Evolutionary conservation across 2,113 vertebrate genomes (phyloP).

Genomic region (Corythaeola cristata): DNA sequence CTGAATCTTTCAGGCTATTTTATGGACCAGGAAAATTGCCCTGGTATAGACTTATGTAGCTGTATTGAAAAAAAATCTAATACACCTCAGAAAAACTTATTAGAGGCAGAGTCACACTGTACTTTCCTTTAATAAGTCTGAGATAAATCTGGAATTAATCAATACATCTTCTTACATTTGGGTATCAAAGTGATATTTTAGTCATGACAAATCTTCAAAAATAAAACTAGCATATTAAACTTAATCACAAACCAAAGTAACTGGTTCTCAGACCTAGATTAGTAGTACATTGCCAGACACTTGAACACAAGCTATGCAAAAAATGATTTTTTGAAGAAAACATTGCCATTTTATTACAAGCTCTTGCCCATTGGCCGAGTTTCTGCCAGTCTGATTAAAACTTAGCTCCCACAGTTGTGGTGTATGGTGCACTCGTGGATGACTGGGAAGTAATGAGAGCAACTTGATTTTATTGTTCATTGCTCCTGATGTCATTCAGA

Average conservation of each 20-base stretch:
- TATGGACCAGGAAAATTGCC: not conserved
- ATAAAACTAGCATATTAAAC: not conserved
- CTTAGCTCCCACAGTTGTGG: not conserved
- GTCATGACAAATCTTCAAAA: not conserved
- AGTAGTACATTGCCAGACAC: not conserved
- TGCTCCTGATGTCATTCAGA: conserved; percentile 22
- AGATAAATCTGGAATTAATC: not conserved
- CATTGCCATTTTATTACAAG: not conserved
- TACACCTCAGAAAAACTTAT: not conserved
- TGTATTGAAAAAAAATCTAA: not conserved
- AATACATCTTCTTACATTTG: not conserved
- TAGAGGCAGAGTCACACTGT: not conserved
- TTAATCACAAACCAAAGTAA: not conserved
- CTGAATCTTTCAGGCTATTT: not conserved
- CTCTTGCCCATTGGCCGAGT: not conserved
- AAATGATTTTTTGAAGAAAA: not conserved
- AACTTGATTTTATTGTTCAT: not conserved
- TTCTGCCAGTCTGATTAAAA: not conserved
- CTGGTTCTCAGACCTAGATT: not conserved
- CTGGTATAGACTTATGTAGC: not conserved
- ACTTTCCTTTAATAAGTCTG: not conserved
- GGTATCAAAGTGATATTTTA: not conserved
- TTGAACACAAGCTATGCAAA: not conserved
- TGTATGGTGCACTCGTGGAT: not conserved
- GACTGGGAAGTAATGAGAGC: not conserved